phyloP scores from a whole-genome alignment of 2,113 vertebrate species.

The Rhea americana region DNA sequence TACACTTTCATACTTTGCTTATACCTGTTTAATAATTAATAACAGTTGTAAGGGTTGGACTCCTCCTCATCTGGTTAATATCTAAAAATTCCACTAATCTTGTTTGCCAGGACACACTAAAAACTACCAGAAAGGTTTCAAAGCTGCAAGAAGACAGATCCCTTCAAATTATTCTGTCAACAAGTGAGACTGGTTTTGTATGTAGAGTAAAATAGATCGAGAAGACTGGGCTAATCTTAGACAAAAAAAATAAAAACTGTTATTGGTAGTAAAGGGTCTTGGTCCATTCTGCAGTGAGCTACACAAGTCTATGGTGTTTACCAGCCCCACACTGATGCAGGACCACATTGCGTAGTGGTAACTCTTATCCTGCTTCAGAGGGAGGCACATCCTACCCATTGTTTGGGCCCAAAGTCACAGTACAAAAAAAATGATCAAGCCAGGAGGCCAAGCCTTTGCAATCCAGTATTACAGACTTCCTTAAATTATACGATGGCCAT shows the following conservation, averaged over 20 bases:
- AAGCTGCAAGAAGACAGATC: background rate
- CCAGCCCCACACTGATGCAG: background rate
- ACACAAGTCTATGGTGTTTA: background rate
- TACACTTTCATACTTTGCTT: background rate
- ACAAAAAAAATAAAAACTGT: background rate
- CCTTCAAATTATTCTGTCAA: background rate
- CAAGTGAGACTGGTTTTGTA: background rate
- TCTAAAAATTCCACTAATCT: background rate
- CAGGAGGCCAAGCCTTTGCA: background rate
- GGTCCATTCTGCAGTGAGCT: background rate
- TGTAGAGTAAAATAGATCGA: background rate
- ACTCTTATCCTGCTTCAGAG: background rate
- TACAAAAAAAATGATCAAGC: rapidly evolving
- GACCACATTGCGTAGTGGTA: background rate
- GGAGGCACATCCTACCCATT: background rate
- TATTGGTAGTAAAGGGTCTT: background rate
- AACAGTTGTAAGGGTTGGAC: background rate
- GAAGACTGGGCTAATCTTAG: background rate
- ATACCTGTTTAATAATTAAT: background rate
- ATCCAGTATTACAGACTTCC: background rate
- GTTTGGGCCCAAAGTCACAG: background rate
- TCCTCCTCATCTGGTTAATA: background rate
- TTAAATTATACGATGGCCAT: background rate
- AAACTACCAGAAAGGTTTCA: background rate
- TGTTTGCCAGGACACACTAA: background rate